Base-by-base conservation (phyloP, 2,113 vertebrate genomes). In the Gracilinanus agilis region DNA sequence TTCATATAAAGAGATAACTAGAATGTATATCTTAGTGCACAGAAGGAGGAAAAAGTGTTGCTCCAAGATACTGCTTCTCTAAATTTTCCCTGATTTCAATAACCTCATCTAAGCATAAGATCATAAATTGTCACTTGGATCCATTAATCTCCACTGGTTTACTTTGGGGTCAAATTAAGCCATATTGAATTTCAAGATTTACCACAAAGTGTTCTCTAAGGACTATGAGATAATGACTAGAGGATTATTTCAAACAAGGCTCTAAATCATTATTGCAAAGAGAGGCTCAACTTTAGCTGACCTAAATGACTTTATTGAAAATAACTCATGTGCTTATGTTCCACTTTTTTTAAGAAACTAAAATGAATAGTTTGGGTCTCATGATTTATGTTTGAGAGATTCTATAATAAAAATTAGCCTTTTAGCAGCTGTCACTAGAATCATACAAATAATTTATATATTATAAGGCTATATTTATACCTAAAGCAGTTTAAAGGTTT, bases 291-390 rank as follows among this genome's bases (percentile, higher is more conserved):
- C 54, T 94, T 91, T 90, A 53, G 67, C 40, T 88, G 49, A 27
- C 11, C 91, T 11, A 2, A 10, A 53, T 92, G 91, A 88, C 53
- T 75, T n/a, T 94, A 93, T 93, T 44, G 90, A 3, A 96, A 90
- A 54, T 55, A 0, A 21, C 11, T 93, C 16, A 92, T 40, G n/a
- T 53, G 8, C 90, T 24, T 0, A 55, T 19, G 89, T 29, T 21
- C 13, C 40, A n/a, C 12, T 49, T 88, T 90, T 94, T 3, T 94
- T 91, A 55, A 75, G 34, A 94, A 53, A 24, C 3, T 83, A 56
- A 7, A 44, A 90, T 34, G 90, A 29, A 24, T 54, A 10, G 24
- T 83, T 40, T 83, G 7, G 23, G 34, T 83, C 19, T 40, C 40
- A 83, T 83, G 89, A 21, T 19, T n/a, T 75, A 23, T n/a, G n/a